Conservation (phyloP, 2,797 vertebrate genomes). For the Aplochiton taeniatus region DNA sequence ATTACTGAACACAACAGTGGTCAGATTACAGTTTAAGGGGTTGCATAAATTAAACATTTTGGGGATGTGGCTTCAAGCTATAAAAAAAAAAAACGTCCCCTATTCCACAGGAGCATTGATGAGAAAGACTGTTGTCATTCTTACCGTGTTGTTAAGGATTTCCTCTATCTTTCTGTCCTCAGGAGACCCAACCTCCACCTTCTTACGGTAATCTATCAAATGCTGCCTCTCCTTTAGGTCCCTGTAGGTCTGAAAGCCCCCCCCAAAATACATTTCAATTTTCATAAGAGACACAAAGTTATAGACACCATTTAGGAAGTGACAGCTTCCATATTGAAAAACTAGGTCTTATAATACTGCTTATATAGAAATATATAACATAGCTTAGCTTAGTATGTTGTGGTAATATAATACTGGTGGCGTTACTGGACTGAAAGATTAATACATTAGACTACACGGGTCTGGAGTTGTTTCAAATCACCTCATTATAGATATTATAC, state of each 20-base stretch:
- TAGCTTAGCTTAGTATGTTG: too few relatives aligned
- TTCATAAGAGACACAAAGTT: not conserved
- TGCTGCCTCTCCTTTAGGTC: conserved; percentile 92
- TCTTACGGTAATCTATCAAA: conserved; percentile 83
- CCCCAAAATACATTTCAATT: conserved; percentile 20
- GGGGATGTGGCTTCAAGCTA: not conserved
- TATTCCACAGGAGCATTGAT: not conserved
- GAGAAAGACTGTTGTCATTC: conserved; percentile 10
- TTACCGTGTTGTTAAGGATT: conserved; percentile 83
- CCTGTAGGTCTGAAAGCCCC: conserved; percentile 79
- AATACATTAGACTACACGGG: too few relatives aligned
- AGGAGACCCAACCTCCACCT: conserved; percentile 83
- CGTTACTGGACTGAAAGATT: too few relatives aligned
- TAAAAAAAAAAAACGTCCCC: not conserved
- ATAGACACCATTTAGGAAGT: not conserved
- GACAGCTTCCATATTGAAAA: too few relatives aligned
- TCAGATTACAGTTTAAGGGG: too few relatives aligned
- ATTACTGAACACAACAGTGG: too few relatives aligned
- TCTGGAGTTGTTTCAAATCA: too few relatives aligned
- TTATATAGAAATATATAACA: too few relatives aligned
- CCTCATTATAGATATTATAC: too few relatives aligned
- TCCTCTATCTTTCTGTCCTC: conserved; percentile 87
- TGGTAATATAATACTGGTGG: not conserved
- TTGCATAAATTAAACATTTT: too few relatives aligned
- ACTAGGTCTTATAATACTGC: too few relatives aligned